Evolutionary conservation across 92 coral and sea anemone genomes (phyloP), one percentile per base, ranked within the genome.

Genomic region (Porites evermanni): DNA sequence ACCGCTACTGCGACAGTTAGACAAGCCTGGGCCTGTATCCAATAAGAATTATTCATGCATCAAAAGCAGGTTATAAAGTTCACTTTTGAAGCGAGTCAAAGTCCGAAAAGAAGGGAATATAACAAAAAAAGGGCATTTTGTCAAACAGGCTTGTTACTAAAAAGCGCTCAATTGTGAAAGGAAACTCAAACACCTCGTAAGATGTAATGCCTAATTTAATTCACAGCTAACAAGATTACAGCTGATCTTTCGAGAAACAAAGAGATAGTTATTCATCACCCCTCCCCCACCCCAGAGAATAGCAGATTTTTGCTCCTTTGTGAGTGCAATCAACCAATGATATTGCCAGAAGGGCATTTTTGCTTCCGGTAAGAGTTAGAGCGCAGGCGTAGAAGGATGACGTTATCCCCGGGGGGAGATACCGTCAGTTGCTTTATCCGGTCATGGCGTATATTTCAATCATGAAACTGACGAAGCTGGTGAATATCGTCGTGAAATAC

Each of bases 391-490:
- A 32, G 69, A 20, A 24, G 81, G 93, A 82, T 92, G 95, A 92
- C 91, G 95, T 89, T 60, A 92, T 82, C 84, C 95, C 93, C 84
- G 53, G 93, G 89, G 95, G 95, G 95, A 91, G 91, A 91, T 91
- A 89, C 91, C 95, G 95, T 92, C 95, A 92, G 79, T 84, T 72
- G 56, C 84, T 92, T 92, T 91, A 89, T 88, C 93, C 92, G 95
- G 91, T 88, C 91, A 91, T 92, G 95, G 95, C 95, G 95, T 92
- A 74, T 89, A 32, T 53, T n/a, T 85, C 77, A 79, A 47, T 75
- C 76, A 74, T 73, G 71, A 69, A 85, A 77, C 73, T 68, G 83
- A 67, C 82, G 83, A 69, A 12, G 67, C 82, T 65, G 63, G 32
- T 67, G 83, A 74, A 47, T n/a, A 78, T 69, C 76, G 67, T 77